phyloP scores from a whole-genome alignment of 1,140 invertebrate species.

The Sminthurinus signatus region DNA sequence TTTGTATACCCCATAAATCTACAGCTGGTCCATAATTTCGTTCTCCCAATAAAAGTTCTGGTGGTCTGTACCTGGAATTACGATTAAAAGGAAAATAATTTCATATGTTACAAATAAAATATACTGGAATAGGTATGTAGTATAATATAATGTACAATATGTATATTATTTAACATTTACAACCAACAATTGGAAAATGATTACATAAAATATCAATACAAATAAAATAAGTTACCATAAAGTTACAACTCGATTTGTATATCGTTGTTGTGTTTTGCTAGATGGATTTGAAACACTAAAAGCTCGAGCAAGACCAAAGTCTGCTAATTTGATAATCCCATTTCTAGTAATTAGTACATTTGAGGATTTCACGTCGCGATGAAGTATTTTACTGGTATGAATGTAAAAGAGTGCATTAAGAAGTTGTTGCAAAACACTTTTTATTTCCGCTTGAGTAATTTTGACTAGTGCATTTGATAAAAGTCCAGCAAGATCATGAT shows the following conservation, averaged over 20 bases:
- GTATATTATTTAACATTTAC: too few species aligned
- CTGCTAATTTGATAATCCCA: conserved; percentile 88
- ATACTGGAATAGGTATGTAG: too few species aligned
- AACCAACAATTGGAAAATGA: too few species aligned
- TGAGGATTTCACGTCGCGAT: conserved; percentile 98
- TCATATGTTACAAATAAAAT: too few species aligned
- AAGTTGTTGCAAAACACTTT: conserved; percentile 96
- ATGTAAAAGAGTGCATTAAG: conserved; percentile 96
- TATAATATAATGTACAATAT: too few species aligned
- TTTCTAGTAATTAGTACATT: conserved; percentile 97
- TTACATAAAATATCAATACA: too few species aligned
- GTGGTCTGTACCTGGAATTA: conserved; percentile 95
- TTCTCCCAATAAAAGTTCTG: conserved; percentile 81
- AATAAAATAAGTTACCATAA: too few species aligned
- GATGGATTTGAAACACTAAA: conserved; percentile 85
- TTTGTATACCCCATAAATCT: conserved; percentile 71
- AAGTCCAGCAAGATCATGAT: conserved; percentile 96
- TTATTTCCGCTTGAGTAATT: conserved; percentile 94
- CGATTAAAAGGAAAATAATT: too few species aligned
- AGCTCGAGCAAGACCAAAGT: conserved; percentile 85
- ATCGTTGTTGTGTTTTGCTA: conserved; percentile 76
- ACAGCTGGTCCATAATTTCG: conserved; percentile 93
- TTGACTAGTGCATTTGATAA: conserved; percentile 94
- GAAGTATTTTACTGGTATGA: conserved; percentile 90
- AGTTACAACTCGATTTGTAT: conserved; percentile 91